Percentiles rank a stretch among this genome's conserved stretches.
Evolutionary conservation across 2,888 invertebrate genomes (phyloP).

Genomic region (Chromoteleia sp.): DNA sequence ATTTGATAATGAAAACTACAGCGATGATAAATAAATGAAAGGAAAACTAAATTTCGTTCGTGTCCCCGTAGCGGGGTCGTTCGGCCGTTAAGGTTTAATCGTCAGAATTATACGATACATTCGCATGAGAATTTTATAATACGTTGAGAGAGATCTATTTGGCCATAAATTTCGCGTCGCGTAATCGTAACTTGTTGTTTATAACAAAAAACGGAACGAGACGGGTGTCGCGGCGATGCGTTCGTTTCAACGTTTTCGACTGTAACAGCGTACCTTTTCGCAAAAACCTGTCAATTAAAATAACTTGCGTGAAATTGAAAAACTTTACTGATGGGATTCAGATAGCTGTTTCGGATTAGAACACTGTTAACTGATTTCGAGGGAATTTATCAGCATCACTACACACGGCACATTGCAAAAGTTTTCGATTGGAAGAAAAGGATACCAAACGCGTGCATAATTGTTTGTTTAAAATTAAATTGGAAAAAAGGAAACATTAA

Average conservation of each 20-base stretch:
- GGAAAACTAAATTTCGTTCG: too few species aligned
- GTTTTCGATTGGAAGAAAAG: conserved; percentile 15
- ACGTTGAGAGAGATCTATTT: too few species aligned
- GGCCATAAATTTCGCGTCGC: too few species aligned
- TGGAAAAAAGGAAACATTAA: background rate
- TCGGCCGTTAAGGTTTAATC: too few species aligned
- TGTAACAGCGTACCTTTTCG: conserved; percentile 1
- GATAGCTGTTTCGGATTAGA: conserved; percentile 38
- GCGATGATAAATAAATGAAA: too few species aligned
- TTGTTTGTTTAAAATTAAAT: conserved; percentile 15
- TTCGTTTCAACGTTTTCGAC: background rate
- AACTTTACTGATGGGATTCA: conserved; percentile 45
- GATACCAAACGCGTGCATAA: conserved; percentile 10
- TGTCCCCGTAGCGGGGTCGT: too few species aligned
- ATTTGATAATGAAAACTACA: too few species aligned
- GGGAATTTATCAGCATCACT: conserved; percentile 37
- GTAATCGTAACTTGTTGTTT: conserved; percentile 7
- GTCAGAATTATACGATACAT: too few species aligned
- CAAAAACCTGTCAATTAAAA: conserved; percentile 42
- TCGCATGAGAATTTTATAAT: too few species aligned
- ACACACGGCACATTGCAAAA: conserved; percentile 7
- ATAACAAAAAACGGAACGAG: background rate
- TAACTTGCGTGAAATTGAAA: conserved; percentile 52
- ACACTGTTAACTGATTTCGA: conserved; percentile 41
- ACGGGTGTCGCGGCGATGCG: background rate